These are phyloP conservation scores for Eptesicus fuscus DNA, from an alignment of 2,113 vertebrate genomes.

Conservation along the genomic window DNA sequence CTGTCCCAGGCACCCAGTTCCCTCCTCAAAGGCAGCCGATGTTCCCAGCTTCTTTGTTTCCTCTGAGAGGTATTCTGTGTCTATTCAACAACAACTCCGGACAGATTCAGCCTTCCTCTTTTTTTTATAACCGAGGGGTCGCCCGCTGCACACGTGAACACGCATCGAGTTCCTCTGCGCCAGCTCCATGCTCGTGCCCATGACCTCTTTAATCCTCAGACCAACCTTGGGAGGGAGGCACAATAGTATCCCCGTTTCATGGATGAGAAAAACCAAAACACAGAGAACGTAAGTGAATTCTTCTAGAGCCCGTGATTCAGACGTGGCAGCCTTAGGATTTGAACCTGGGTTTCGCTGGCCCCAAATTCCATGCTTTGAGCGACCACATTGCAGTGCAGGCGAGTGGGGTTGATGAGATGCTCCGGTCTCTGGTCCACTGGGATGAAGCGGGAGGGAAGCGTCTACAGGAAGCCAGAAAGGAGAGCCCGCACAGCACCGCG, in stretches of 20 bases:
- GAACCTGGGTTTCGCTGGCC: background rate
- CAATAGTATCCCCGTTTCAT: background rate
- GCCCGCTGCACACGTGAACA: accelerated
- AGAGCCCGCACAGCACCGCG: accelerated
- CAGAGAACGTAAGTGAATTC: background rate
- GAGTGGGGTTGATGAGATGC: too few species aligned
- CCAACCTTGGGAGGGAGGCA: background rate
- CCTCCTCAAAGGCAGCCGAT: background rate
- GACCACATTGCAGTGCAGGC: background rate
- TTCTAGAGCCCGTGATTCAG: background rate
- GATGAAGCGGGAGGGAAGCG: background rate
- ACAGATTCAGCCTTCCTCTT: background rate
- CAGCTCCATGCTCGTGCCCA: background rate
- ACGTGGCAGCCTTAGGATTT: background rate
- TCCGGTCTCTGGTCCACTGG: background rate
- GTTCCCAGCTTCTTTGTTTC: background rate
- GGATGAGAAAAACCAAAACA: background rate
- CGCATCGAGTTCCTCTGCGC: accelerated
- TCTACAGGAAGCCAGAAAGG: background rate
- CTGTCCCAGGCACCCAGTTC: too few species aligned
- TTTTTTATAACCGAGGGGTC: background rate
- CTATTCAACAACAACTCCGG: background rate
- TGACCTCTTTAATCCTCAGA: background rate
- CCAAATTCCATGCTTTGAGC: background rate
- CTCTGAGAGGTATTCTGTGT: background rate